A percentile compares a stretch with the other conserved stretches of the same genome.
Conservation (phyloP, 2,113 vertebrate genomes). For the Sterna hirundo region DNA sequence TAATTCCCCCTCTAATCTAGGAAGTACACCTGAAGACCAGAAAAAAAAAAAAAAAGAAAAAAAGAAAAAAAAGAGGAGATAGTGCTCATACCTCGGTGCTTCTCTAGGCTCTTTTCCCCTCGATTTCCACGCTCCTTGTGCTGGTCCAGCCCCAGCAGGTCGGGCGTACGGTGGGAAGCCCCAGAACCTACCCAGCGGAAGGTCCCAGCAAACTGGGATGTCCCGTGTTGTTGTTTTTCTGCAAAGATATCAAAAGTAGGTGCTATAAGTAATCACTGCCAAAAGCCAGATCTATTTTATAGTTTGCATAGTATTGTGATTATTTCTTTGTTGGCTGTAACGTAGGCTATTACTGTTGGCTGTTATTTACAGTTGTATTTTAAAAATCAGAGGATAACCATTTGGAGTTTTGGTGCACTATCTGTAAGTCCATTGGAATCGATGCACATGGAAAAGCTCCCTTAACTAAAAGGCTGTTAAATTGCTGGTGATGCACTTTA, state of each 20-base stretch:
- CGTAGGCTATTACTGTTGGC: not conserved
- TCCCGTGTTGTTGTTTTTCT: not conserved
- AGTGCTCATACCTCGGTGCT: not conserved
- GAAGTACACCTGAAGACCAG: not conserved
- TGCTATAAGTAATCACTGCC: not conserved
- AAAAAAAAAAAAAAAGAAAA: not conserved
- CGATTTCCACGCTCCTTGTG: not conserved
- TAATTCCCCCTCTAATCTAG: not conserved
- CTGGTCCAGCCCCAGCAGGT: not conserved
- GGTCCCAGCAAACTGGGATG: not conserved
- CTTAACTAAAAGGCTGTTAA: not conserved
- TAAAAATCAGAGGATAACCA: fast-evolving
- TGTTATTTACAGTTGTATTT: not conserved
- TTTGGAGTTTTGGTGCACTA: not conserved
- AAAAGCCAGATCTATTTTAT: not conserved
- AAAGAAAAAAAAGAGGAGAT: no score
- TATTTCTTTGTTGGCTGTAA: not conserved
- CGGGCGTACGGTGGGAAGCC: fast-evolving
- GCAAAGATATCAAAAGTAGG: not conserved
- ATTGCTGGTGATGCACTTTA: conserved; percentile 16
- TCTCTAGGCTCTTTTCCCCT: not conserved
- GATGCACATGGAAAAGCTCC: not conserved
- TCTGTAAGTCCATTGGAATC: not conserved
- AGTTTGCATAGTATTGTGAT: not conserved
- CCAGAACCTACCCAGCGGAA: not conserved